Base-by-base conservation (phyloP, 1,140 invertebrate species). In the Platyura marginata region DNA sequence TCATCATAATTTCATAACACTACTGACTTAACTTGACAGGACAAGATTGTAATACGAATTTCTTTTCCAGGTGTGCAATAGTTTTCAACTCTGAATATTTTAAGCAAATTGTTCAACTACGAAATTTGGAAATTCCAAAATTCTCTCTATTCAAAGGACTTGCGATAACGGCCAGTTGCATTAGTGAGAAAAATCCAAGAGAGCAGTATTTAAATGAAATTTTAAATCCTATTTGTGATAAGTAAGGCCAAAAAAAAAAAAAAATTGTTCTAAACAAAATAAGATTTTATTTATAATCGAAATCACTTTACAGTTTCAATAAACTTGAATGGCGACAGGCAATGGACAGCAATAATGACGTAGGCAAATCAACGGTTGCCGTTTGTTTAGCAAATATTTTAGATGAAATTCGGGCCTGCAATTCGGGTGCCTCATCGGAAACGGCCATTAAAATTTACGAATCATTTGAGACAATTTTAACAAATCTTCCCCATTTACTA, bases 181-280 rank as follows among this genome's bases (percentile, higher is more conserved):
- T 53, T 82, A 22, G 51, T 82, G 6, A 70, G 67, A 23, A 47
- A 79, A 1, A 83, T 81, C n/a, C 19, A 10, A n/a, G 19, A 21
- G 11, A 38, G 19, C 36, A 38, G 18, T 38, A 38, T 38, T 21
- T 38, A 10, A 8, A 10, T 21, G 36, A 38, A 21, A 38, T 38
- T 38, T 13, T 54, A 75, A 78, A 54, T 80, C 81, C 61, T 82
- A 80, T 62, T 73, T 76, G 48, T 66, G 76, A 44, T 67, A 86
- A 44, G 75, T 85, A 3, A 59, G 43, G n/a, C n/a, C n/a, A n/a
- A n/a, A n/a, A n/a, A n/a, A n/a, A n/a, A n/a, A n/a, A n/a, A n/a
- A n/a, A n/a, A n/a, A n/a, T n/a, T n/a, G n/a, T n/a, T n/a, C n/a
- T n/a, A n/a, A n/a, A n/a, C n/a, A n/a, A n/a, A n/a, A n/a, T n/a